Evolutionary conservation across 2,888 invertebrate genomes (phyloP), one percentile per base, ranked within the genome.

Genomic region (Andrena bicolor): DNA sequence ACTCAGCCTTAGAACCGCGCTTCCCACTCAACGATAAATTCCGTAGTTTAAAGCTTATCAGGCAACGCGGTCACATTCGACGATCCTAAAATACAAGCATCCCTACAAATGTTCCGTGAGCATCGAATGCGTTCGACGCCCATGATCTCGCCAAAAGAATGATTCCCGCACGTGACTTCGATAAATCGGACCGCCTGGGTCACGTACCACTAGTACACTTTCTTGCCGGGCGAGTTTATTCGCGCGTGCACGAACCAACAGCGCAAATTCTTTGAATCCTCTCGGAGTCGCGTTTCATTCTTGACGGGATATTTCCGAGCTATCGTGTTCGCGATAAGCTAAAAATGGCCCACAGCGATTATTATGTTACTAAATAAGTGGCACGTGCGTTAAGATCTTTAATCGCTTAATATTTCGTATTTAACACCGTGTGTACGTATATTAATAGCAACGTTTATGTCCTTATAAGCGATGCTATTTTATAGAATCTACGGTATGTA

Each of bases 161-260:
- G 71, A 77, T 72, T 58, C 76, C 41, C 48, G 77, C 66, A 77
- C 80, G 77, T 80, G 80, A 80, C 80, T 71, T 56, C 77, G 80
- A 72, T 77, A 80, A 80, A 80, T 80, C 80, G 66, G 51, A 32
- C 53, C 30, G 35, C 32, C n/a, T 3, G 26, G n/a, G 64, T 66
- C 78, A 78, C 75, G 75, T 69, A 63, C 48, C 68, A 16, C 75
- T 51, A 48, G 53, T 64, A 64, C 70, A 69, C 68, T 56, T 78
- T 26, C 48, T 26, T 16, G 28, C 35, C 16, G 23, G 56, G 20
- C 60, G 73, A 66, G 48, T 81, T 61, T 66, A 81, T 73, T 65
- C 56, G 51, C 61, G 48, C 56, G 60, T 51, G 64, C 64, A 63
- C 72, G 58, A 65, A 10, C 48, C 30, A 70, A 60, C 70, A 26